phyloP scores from a whole-genome alignment of 2,113 vertebrate species.

The Dipodomys merriami region DNA sequence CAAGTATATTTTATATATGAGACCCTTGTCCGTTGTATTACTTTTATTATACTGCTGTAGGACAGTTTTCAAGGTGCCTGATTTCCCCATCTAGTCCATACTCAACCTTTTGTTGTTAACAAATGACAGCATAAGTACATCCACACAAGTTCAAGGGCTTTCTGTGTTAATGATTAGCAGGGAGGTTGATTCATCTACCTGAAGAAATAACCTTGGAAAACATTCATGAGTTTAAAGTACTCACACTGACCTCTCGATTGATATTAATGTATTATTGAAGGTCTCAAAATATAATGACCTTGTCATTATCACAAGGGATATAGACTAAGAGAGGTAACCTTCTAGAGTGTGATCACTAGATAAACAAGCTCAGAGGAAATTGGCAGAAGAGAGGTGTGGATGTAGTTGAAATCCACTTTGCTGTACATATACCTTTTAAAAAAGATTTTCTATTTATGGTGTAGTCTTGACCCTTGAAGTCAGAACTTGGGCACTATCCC shows the following conservation, averaged over 20 bases:
- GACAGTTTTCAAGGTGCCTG: not conserved
- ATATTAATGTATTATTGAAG: not conserved
- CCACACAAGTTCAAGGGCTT: too few species aligned
- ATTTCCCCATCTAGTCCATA: not conserved
- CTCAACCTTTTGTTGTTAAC: not conserved
- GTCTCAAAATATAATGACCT: too few species aligned
- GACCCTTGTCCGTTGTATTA: too few species aligned
- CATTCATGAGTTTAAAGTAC: not conserved
- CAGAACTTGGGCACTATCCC: too few species aligned
- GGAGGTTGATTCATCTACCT: not conserved
- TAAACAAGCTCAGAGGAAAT: not conserved
- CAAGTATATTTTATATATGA: too few species aligned
- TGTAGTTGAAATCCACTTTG: not conserved
- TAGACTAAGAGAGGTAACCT: too few species aligned
- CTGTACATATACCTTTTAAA: not conserved
- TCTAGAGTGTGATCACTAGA: not conserved
- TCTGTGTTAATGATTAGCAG: not conserved
- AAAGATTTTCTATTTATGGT: too few species aligned
- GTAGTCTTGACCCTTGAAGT: too few species aligned
- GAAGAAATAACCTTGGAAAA: not conserved
- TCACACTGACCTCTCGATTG: not conserved
- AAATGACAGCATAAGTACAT: too few species aligned
- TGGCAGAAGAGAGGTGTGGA: not conserved
- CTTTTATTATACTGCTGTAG: too few species aligned
- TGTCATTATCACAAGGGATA: too few species aligned